Evolutionary conservation across 1,140 invertebrate genomes (phyloP), one percentile per base, ranked within the genome.

Genomic region (Coenobita brevimanus): DNA sequence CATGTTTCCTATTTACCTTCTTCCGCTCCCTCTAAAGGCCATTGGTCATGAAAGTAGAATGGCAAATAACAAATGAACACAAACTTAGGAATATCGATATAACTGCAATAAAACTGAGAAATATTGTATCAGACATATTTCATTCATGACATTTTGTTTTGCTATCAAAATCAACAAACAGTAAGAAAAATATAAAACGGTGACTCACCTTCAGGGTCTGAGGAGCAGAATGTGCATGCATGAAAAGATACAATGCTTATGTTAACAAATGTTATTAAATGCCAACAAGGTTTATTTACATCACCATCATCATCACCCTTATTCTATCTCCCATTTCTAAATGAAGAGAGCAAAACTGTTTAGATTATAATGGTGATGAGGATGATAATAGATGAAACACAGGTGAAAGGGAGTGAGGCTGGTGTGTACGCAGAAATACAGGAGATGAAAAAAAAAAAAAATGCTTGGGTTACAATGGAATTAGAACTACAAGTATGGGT

Each of bases 41-140:
- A 87, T 87, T 87, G 85, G 85, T 87, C 85, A 87, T 87, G 85
- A 87, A 87, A 87, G 78, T 80, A 87, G 85, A 87, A 87, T 81
- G 76, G 50, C 85, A 87, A 69, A 81, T 87, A 80, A 17, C 76
- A 87, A 80, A 80, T 87, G 79, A 80, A 87, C 85, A 87, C 43
- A 87, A 87, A 79, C 64, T 57, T 69, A 71, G 78, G 24, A 80
- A 75, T 87, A 81, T 79, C 24, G 17, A 81, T 80, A 87, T 79
- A 57, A 54, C 76, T 36, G 54, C 27, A 54, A 76, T 76, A 69
- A 85, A 85, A 85, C 17, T 79, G 30, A 50, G 67, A 69, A n/a
- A 60, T 54, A 71, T 50, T 62, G 60, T 62, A 60, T 62, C 27
- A 62, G 41, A 36, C 60, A 50, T 80, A 57, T 46, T 1, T 85